Evolutionary conservation across 2,797 vertebrate species (phyloP).

Genomic region (Nasua narica): DNA sequence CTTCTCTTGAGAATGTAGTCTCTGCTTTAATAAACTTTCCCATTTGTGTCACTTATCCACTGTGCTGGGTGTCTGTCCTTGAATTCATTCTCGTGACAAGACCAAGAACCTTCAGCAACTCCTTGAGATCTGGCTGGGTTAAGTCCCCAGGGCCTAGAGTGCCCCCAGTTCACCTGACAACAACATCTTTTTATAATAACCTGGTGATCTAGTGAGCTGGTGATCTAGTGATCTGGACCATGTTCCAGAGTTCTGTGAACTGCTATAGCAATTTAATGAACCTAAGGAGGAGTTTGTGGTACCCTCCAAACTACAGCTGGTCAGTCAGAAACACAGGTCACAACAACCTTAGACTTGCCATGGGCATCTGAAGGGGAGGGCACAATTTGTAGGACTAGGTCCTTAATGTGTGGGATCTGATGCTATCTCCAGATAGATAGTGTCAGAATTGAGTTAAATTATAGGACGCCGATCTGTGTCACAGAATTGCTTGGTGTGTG

Average conservation of each 20-base stretch:
- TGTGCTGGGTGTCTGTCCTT: not conserved
- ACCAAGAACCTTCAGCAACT: not conserved
- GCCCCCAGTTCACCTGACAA: not conserved
- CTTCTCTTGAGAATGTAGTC: not conserved
- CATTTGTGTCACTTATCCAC: not conserved
- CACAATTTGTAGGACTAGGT: not conserved
- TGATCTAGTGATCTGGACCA: too few relatives aligned
- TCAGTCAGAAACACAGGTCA: not conserved
- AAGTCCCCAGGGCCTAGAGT: not conserved
- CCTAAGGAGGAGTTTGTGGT: not conserved
- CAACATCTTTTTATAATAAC: not conserved
- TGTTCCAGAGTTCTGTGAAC: not conserved
- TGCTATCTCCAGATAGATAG: not conserved
- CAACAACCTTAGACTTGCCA: not conserved
- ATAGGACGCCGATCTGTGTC: not conserved
- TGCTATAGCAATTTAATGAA: not conserved
- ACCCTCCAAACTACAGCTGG: not conserved
- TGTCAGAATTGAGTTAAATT: not conserved
- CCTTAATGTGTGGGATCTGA: not conserved
- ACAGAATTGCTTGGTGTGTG: not conserved
- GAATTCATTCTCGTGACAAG: not conserved
- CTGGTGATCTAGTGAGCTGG: not conserved
- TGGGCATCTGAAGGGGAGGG: not conserved
- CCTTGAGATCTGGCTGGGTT: not conserved
- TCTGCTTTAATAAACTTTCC: not conserved